phyloP scores from a whole-genome alignment of 2,797 vertebrate species.

The Cottoperca gobio region DNA sequence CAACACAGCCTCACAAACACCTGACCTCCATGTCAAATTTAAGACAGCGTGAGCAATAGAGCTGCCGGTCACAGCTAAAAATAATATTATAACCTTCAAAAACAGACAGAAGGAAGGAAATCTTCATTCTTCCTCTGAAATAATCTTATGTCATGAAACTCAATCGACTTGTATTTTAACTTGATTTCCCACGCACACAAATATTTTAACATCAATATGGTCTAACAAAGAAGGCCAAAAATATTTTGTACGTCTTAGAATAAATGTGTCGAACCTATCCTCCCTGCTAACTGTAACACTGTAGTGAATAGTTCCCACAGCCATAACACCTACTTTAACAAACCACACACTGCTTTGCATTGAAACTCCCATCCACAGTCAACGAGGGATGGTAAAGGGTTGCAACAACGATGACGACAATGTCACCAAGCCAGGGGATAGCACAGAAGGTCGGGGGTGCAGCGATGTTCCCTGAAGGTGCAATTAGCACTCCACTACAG shows the following conservation, averaged over 20 bases:
- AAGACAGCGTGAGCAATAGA: too few relatives aligned
- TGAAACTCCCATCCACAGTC: background rate
- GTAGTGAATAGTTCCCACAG: background rate
- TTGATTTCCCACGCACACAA: background rate
- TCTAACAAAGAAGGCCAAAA: background rate
- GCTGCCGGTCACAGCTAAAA: too few relatives aligned
- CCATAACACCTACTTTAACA: slow-evolving; percentile 3
- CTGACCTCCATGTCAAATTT: too few relatives aligned
- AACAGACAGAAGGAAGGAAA: background rate
- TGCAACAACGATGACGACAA: slow-evolving; percentile 59
- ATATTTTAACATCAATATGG: background rate
- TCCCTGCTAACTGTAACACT: background rate
- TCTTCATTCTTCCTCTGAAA: background rate
- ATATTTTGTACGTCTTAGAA: background rate
- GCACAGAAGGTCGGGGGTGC: slow-evolving; percentile 44
- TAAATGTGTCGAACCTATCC: background rate
- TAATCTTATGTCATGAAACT: background rate
- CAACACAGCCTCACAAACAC: too few relatives aligned
- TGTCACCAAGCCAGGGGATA: slow-evolving; percentile 62
- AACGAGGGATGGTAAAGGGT: slow-evolving; percentile 24
- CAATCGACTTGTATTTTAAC: background rate
- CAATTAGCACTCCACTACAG: slow-evolving; percentile 74
- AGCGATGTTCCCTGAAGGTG: slow-evolving; percentile 63
- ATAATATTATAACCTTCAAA: background rate
- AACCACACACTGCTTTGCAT: background rate